Percentiles rank a stretch among this genome's conserved stretches.
Evolutionary conservation across 1,140 invertebrate genomes (phyloP).

Genomic region (Archivesica marissinica): DNA sequence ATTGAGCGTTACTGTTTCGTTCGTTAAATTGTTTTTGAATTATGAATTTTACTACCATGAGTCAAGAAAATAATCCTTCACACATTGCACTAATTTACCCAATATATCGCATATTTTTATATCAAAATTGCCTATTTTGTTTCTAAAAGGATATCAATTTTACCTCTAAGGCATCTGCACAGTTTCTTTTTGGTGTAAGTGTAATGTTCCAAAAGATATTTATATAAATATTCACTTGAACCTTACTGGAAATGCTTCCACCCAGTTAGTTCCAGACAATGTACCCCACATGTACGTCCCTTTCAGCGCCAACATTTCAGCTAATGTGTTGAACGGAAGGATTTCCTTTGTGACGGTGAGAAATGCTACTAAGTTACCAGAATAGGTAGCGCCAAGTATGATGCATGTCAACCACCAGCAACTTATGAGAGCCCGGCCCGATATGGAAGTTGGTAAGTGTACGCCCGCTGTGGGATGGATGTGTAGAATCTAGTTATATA

Average conservation of each 20-base stretch:
- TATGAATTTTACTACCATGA: no score
- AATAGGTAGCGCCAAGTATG: constrained; percentile 70
- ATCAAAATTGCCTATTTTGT: no score
- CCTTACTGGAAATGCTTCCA: constrained; percentile 45
- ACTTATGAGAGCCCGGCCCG: constrained; percentile 68
- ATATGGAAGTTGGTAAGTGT: constrained; percentile 48
- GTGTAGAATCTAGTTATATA: not conserved
- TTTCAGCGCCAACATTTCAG: constrained; percentile 64
- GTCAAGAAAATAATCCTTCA: no score
- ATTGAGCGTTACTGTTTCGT: no score
- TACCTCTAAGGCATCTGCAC: no score
- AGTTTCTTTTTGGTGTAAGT: no score
- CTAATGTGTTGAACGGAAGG: constrained; percentile 67
- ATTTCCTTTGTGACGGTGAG: constrained; percentile 66
- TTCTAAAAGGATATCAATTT: no score
- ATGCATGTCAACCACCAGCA: constrained; percentile 75
- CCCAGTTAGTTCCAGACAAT: constrained; percentile 55
- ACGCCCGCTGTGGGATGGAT: not conserved
- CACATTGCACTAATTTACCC: no score
- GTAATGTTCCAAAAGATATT: no score
- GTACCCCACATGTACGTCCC: constrained; percentile 68
- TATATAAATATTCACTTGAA: not conserved
- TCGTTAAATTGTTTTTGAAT: no score
- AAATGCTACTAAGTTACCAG: constrained; percentile 68
- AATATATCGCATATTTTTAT: no score